Percentiles rank a stretch among this genome's conserved stretches.
phyloP scores from a whole-genome alignment of 37 sponge, comb jelly and placozoan genomes.

The Ephydatia muelleri region DNA sequence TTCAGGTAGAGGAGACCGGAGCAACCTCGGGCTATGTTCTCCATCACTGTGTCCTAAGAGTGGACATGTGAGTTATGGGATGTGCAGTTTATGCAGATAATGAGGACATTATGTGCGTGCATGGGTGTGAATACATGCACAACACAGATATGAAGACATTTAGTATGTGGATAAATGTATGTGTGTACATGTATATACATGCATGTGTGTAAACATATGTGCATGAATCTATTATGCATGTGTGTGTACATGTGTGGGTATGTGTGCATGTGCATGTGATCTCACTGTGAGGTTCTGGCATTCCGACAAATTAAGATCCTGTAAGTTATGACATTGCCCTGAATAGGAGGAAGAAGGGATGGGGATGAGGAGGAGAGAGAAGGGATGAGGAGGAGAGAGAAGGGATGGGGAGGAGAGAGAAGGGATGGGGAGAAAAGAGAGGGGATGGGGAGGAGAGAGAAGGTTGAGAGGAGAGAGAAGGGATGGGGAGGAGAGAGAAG shows the following conservation, averaged over 20 bases:
- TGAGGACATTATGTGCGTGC: not conserved
- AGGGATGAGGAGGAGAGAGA: no score
- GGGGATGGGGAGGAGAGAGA: not conserved
- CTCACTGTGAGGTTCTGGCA: slow-evolving; percentile 50
- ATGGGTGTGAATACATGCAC: no score
- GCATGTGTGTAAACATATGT: no score
- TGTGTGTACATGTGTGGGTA: not conserved
- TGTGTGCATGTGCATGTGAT: not conserved
- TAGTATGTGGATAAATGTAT: no score
- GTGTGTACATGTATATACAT: no score
- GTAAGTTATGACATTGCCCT: slow-evolving; percentile 93
- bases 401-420: no score
- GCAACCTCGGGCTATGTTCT: slow-evolving; percentile 72
- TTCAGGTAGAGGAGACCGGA: slow-evolving; percentile 91
- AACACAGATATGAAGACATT: no score
- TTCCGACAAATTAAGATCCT: slow-evolving; percentile 95
- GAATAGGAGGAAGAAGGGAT: not conserved
- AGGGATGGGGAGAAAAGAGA: not conserved
- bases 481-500: no score
- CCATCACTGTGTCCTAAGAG: slow-evolving; percentile 70
- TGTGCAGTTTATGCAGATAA: not conserved
- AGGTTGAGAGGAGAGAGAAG: no score
- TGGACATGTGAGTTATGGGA: not conserved
- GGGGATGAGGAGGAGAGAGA: not conserved
- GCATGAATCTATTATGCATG: not conserved